Percentiles rank a stretch among this genome's conserved stretches.
Evolutionary conservation across 1,140 invertebrate genomes (phyloP).

Genomic region (Pemphigus obesinymphae): DNA sequence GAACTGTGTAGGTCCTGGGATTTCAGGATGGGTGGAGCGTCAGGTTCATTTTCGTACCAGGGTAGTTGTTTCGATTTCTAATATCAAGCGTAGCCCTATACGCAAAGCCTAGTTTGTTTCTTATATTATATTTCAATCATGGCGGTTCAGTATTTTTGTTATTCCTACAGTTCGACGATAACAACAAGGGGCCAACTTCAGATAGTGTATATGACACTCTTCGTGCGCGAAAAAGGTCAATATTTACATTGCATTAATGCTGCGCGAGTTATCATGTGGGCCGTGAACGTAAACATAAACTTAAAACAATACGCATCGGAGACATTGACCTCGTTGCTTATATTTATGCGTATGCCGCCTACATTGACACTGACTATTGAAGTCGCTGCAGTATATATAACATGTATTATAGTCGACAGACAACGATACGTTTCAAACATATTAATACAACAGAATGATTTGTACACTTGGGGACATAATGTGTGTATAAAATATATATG

Average conservation of each 20-base stretch:
- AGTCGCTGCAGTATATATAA: background rate
- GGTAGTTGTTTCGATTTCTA: too few relatives aligned
- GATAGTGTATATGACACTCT: background rate
- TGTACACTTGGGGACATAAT: too few relatives aligned
- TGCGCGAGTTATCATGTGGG: background rate
- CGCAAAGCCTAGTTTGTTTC: too few relatives aligned
- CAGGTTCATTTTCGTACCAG: too few relatives aligned
- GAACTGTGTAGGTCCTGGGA: too few relatives aligned
- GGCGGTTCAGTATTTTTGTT: too few relatives aligned
- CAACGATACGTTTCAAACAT: too few relatives aligned
- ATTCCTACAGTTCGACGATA: background rate
- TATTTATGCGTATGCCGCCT: background rate
- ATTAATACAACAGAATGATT: too few relatives aligned
- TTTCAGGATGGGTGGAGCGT: too few relatives aligned
- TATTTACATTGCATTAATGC: conserved; percentile 25
- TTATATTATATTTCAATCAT: too few relatives aligned
- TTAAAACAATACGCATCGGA: background rate
- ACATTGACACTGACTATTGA: background rate
- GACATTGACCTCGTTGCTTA: conserved; percentile 26
- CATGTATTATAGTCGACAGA: background rate
- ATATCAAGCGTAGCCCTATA: too few relatives aligned
- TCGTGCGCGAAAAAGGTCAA: conserved; percentile 29
- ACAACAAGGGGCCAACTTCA: background rate
- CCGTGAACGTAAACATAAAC: conserved; percentile 5
- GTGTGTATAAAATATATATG: too few relatives aligned